Percentiles rank a stretch among this genome's conserved stretches.
phyloP scores from a whole-genome alignment of 2,888 invertebrate genomes.

The Tenthredo livida region DNA sequence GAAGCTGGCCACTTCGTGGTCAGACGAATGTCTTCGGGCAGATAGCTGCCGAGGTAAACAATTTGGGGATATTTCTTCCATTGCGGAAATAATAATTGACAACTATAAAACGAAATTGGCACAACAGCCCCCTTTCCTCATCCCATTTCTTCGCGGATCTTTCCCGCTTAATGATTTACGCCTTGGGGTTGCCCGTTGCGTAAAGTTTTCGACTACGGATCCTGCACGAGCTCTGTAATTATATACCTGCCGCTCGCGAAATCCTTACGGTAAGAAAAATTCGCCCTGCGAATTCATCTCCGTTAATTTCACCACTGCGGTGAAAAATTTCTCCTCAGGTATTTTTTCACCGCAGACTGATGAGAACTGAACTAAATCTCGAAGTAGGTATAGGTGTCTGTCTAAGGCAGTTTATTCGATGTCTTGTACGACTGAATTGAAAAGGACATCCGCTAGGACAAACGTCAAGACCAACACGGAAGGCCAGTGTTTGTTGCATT shows the following conservation, averaged over 20 bases:
- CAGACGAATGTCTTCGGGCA: neutral
- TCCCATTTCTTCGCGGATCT: neutral
- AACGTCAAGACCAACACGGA: slow-evolving; percentile 48
- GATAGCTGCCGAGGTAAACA: neutral
- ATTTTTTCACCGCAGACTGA: neutral
- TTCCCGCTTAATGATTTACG: slow-evolving; percentile 26
- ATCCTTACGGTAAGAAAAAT: neutral
- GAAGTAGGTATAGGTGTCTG: too few relatives aligned
- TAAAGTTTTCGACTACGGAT: slow-evolving; percentile 27
- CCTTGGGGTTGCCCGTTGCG: slow-evolving; percentile 32
- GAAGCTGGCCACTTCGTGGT: neutral
- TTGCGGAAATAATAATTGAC: slow-evolving; percentile 17
- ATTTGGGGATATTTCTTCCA: neutral
- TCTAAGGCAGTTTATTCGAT: neutral
- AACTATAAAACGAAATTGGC: slow-evolving; percentile 50
- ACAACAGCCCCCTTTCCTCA: neutral
- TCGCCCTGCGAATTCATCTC: slow-evolving; percentile 29
- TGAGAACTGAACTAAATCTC: neutral
- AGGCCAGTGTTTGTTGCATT: slow-evolving; percentile 37
- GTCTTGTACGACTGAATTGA: neutral
- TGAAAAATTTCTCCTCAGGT: neutral
- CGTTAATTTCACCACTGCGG: slow-evolving; percentile 2
- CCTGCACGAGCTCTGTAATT: slow-evolving; percentile 24
- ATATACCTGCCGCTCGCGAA: slow-evolving; percentile 8
- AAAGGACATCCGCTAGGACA: slow-evolving; percentile 45